Base-by-base conservation (phyloP, 2,888 invertebrate genomes). In the Himalopsyche kuldschensis region DNA sequence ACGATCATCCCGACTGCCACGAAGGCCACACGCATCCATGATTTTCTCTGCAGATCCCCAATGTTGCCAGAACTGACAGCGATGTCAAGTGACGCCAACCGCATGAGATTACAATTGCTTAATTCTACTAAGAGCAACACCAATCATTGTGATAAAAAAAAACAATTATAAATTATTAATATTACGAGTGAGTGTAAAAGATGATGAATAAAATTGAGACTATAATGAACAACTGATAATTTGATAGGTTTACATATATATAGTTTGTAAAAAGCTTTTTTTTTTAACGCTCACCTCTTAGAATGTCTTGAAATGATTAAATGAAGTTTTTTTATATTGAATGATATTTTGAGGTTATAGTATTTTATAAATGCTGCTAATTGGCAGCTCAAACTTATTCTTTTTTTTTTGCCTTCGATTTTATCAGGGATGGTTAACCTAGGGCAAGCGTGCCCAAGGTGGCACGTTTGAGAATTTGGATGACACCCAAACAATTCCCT, bases 221-320 rank as follows among this genome's bases (percentile, higher is more conserved):
- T 69, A 6, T 69, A 69, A 69, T 69, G 27, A 30, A 27, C n/a
- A 8, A 55, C 55, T 41, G 41, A 41, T 41, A 20, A 20, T 79
- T 76, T 85, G 82, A 83, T 76, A 84, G 86, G 87, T 87, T 87
- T 88, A 87, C 87, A 87, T 87, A 87, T 87, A 86, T 86, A 81
- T 86, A 84, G 32, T 48, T 27, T 55, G 24, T 20, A 55, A 10
- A n/a, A 55, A 55, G 24, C 24, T 55, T n/a, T 55, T 48, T 48
- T 41, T 55, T 55, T 24, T 20, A 55, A n/a, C 20, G 55, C 55
- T 20, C 55, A 55, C 55, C n/a, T 20, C 55, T 24, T 20, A 24
- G 55, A 55, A n/a, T 1, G 24, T 55, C 10, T 55, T 55, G 4
- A 41, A 41, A 41, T 41, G 41, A 15, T 15, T 15, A 11, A 55